phyloP scores from a whole-genome alignment of 1,140 invertebrate genomes.

The Anoplophora glabripennis region DNA sequence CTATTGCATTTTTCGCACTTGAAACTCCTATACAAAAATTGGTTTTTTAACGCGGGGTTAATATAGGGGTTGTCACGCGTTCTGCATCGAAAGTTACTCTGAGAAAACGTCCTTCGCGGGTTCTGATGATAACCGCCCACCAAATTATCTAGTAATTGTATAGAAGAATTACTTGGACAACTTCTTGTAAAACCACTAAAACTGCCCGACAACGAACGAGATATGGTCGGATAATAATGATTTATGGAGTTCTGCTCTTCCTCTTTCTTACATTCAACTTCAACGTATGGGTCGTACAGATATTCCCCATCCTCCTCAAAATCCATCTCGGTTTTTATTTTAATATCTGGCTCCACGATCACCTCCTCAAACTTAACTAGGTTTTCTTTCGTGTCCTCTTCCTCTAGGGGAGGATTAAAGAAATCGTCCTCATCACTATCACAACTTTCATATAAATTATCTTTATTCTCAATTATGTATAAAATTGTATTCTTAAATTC shows the following conservation, averaged over 20 bases:
- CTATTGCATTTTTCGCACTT: slow-evolving; percentile 45
- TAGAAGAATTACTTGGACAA: slow-evolving; percentile 2
- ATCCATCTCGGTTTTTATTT: slow-evolving; percentile 40
- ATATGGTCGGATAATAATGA: no score
- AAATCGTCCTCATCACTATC: slow-evolving; percentile 30
- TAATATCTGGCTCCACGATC: slow-evolving; percentile 42
- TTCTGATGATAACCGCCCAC: slow-evolving; percentile 27
- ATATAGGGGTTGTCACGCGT: slow-evolving; percentile 45
- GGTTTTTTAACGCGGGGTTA: slow-evolving; percentile 44
- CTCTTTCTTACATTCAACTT: slow-evolving; percentile 3
- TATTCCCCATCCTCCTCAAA: slow-evolving; percentile 29
- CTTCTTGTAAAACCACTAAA: slow-evolving; percentile 1
- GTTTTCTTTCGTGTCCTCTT: slow-evolving; percentile 7
- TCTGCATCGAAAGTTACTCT: slow-evolving; percentile 37
- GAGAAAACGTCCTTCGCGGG: slow-evolving; percentile 33
- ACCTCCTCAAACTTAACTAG: slow-evolving; percentile 38
- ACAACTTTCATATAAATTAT: slow-evolving; percentile 31
- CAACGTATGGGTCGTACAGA: not conserved
- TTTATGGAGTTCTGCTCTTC: no score
- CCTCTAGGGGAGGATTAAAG: slow-evolving; percentile 19
- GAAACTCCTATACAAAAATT: slow-evolving; percentile 45
- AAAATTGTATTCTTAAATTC: slow-evolving; percentile 42
- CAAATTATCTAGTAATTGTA: slow-evolving; percentile 30
- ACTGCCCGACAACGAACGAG: no score
- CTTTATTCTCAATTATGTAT: slow-evolving; percentile 39